phyloP scores from a whole-genome alignment of 2,113 vertebrate genomes.

The Megaptera novaeangliae region DNA sequence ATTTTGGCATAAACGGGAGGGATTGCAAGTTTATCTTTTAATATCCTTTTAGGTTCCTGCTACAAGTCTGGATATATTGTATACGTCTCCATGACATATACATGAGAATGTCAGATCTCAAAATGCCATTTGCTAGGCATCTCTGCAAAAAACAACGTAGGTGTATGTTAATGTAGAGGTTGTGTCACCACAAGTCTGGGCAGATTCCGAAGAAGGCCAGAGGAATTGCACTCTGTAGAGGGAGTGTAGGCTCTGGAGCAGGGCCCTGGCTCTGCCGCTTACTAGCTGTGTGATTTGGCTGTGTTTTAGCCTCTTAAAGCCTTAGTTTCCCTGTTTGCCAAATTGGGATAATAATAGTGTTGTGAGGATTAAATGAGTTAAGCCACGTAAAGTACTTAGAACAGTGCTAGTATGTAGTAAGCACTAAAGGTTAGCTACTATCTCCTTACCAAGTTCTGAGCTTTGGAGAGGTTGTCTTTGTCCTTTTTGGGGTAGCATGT shows the following conservation, averaged over 20 bases:
- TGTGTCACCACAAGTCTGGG: not conserved
- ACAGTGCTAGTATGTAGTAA: not conserved
- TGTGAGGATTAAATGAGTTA: not conserved
- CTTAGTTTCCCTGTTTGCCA: not conserved
- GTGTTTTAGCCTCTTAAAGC: not conserved
- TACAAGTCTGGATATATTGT: not conserved
- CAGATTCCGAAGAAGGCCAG: not conserved
- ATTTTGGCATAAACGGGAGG: conserved; percentile 6
- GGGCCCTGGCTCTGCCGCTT: not conserved
- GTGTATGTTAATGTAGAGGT: not conserved
- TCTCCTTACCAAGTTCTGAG: not conserved
- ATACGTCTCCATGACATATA: not conserved
- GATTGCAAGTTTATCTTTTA: not conserved
- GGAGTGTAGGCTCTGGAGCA: not conserved
- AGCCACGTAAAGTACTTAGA: not conserved
- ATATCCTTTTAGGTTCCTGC: not conserved
- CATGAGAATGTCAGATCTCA: not conserved
- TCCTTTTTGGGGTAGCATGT: not conserved
- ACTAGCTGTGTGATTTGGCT: not conserved
- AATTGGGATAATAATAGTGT: not conserved
- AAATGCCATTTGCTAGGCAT: not conserved
- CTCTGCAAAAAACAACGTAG: not conserved
- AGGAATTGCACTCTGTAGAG: too few relatives aligned
- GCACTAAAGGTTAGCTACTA: not conserved
- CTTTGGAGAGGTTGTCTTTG: not conserved